Base-by-base conservation (phyloP, 2,113 vertebrate genomes). In the Hypomesus transpacificus region DNA sequence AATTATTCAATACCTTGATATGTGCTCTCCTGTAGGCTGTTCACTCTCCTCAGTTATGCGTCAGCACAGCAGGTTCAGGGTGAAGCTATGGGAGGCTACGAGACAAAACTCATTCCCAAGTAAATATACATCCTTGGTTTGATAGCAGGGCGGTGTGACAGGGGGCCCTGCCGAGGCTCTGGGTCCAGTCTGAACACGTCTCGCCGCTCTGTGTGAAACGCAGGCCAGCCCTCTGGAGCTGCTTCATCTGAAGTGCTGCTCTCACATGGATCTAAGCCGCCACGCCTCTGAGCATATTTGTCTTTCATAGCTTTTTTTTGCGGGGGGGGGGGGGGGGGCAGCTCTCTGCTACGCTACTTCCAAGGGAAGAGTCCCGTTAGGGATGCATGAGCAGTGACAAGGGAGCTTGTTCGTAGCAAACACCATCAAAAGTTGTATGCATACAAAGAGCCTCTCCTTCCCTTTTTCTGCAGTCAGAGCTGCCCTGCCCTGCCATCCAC, bases 171-270 rank as follows among this genome's bases (percentile, higher is more conserved):
- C 74, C 73, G 70, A 56, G 79, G 73, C 75, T 80, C 63, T 64
- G 59, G 78, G 83, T 83, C 80, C 74, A 82, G 82, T 82, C 79
- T 73, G 64, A 82, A 77, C 66, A 59, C 70, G 50, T 5, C 62
- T 72, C 31, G 71, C 66, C 28, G 66, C 79, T 80, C 75, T 58
- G 78, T 59, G 71, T 69, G 80, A 80, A 76, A 31, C 64, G 7
- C 31, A 7, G 31, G 31, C 31, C 31, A 24, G 66, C 73, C 73
- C 70, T 75, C 31, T 21, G 21, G 57, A 68, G 50, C 61, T 31
- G 28, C 68, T 26, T 62, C 31, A 71, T 71, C 63, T 76, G 51
- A 16, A 85, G 76, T 52, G 20, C 34, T 69, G 54, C 72, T 66
- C 31, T 66, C 18, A 65, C 75, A 78, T 59, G 71, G 67, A 69